Conservation (phyloP, 2,797 vertebrate species). For the Pseudochaenichthys georgianus region DNA sequence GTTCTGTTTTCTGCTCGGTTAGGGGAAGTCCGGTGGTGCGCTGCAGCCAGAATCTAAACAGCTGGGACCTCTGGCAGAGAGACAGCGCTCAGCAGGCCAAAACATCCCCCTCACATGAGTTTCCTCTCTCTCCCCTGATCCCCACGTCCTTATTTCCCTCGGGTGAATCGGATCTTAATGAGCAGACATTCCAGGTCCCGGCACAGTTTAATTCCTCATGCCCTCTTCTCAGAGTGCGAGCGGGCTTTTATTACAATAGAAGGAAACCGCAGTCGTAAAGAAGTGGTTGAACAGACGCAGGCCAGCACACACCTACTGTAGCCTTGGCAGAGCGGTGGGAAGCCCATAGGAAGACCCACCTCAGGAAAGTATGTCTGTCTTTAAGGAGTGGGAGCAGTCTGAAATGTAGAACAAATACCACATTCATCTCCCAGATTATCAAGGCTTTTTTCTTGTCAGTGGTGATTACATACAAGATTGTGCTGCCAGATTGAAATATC, state of each 20-base stretch:
- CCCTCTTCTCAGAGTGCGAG: constrained; percentile 26
- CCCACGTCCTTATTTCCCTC: constrained; percentile 54
- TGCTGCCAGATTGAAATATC: constrained; percentile 10
- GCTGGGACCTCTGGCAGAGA: constrained; percentile 76
- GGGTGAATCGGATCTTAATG: constrained; percentile 60
- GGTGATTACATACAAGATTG: constrained; percentile 24
- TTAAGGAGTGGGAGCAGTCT: constrained; percentile 65
- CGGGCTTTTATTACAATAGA: constrained; percentile 64
- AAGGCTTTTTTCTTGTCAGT: constrained; percentile 44
- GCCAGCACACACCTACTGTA: constrained; percentile 42
- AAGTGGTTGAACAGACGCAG: constrained; percentile 41
- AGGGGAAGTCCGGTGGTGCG: constrained; percentile 71
- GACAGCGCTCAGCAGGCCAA: constrained; percentile 53
- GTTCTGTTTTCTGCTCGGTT: constrained; percentile 55
- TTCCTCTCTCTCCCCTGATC: constrained; percentile 40
- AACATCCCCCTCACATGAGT: constrained; percentile 51
- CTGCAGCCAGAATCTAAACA: constrained; percentile 72
- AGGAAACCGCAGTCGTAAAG: constrained; percentile 64
- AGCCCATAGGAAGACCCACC: constrained; percentile 80
- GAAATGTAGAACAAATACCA: constrained; percentile 37
- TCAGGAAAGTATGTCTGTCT: constrained; percentile 74
- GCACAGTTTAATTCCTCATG: constrained; percentile 56
- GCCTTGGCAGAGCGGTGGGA: constrained; percentile 59
- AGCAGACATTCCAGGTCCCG: constrained; percentile 56
- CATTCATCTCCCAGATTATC: constrained; percentile 38